These are phyloP conservation scores for Callionymus lyra DNA, from an alignment of 2,113 vertebrate species.

Conservation along the genomic window DNA sequence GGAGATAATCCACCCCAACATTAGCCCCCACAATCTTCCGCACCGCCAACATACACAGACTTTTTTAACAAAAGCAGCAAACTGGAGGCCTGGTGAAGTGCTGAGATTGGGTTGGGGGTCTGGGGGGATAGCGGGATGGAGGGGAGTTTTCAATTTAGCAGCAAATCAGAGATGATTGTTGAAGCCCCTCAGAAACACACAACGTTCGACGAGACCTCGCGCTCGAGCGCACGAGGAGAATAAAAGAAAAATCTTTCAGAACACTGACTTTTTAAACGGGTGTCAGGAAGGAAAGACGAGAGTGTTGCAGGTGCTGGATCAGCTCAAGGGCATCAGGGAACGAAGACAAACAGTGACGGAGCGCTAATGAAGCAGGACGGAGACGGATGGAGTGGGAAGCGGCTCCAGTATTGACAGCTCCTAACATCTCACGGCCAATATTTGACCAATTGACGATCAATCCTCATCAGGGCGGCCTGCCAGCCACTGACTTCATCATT, in stretches of 20 bases:
- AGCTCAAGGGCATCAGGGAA: not conserved
- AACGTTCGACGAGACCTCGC: slow-evolving; percentile 9
- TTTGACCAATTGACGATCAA: slow-evolving; percentile 32
- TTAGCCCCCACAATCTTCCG: slow-evolving; percentile 47
- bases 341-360: slow-evolving; percentile 9
- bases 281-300: not conserved
- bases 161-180: slow-evolving; percentile 49
- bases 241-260: not conserved
- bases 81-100: slow-evolving; percentile 22
- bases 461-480: slow-evolving; percentile 25
- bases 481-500: slow-evolving; percentile 30
- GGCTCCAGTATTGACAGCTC: slow-evolving; percentile 21
- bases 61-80: slow-evolving; percentile 27
- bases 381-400: slow-evolving; percentile 13
- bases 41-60: slow-evolving; percentile 18
- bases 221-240: slow-evolving; percentile 2
- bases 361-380: not conserved
- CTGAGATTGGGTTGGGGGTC: slow-evolving; percentile 47
- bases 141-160: slow-evolving; percentile 53
- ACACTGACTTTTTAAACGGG: not conserved
- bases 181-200: slow-evolving; percentile 17
- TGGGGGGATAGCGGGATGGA: slow-evolving; percentile 30
- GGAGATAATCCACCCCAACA: slow-evolving; percentile 48
- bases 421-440: slow-evolving; percentile 13
- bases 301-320: too few species aligned